Conservation (phyloP, 2,797 vertebrate genomes). For the Pyrocephalus nanus region DNA sequence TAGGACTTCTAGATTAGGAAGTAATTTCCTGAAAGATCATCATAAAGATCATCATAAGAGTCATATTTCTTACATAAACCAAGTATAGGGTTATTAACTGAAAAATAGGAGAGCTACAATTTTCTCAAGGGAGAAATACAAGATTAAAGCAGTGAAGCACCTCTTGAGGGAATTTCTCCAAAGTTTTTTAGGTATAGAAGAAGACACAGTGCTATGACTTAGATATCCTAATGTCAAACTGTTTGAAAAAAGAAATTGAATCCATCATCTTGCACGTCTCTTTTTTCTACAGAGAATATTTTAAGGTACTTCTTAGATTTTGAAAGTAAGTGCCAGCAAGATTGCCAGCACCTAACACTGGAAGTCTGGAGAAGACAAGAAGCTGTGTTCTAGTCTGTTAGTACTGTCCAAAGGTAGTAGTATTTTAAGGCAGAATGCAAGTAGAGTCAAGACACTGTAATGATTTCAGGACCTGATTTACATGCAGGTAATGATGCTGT, state of each 20-base stretch:
- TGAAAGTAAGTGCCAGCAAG: background rate
- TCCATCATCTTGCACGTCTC: background rate
- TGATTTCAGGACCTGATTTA: background rate
- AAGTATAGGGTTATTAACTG: background rate
- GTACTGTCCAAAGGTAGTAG: background rate
- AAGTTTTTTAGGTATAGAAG: background rate
- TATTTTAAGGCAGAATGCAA: background rate
- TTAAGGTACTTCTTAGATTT: background rate
- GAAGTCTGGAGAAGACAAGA: background rate
- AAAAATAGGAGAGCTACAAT: background rate
- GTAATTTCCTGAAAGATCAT: background rate
- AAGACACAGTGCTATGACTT: background rate
- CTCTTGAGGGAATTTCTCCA: background rate
- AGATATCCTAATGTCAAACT: background rate
- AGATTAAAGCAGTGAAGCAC: background rate
- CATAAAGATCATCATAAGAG: background rate
- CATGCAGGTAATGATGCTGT: fast-evolving
- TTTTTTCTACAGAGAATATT: background rate
- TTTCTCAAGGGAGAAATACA: background rate
- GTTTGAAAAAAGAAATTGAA: background rate
- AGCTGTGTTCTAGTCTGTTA: background rate
- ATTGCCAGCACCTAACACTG: background rate
- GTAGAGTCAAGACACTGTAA: background rate
- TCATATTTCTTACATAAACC: background rate
- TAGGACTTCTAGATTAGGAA: background rate